Evolutionary conservation across 2,113 vertebrate genomes (phyloP).

Genomic region (Malurus alboscapulatus): DNA sequence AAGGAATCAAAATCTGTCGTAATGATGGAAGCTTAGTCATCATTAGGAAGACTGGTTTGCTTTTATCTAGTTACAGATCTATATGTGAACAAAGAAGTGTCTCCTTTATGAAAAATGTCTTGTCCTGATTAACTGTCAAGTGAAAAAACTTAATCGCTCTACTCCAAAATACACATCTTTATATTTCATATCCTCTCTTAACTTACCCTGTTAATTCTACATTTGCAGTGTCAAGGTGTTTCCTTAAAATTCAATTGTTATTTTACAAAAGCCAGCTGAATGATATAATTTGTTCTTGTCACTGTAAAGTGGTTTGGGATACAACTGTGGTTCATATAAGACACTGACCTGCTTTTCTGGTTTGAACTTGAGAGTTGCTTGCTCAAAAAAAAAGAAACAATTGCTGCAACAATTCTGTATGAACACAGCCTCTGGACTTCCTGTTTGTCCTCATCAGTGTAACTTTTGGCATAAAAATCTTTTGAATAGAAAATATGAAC

Average conservation of each 20-base stretch:
- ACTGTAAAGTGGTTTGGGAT: not conserved
- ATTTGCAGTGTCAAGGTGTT: not conserved
- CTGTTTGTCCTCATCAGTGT: not conserved
- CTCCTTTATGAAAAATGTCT: not conserved
- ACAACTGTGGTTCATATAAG: not conserved
- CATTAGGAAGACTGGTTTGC: not conserved
- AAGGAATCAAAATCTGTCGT: not conserved
- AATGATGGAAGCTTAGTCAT: not conserved
- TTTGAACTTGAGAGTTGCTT: not conserved
- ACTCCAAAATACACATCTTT: not conserved
- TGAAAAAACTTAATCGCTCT: not conserved
- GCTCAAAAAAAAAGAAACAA: not conserved
- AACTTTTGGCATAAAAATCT: not conserved
- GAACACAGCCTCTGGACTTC: not conserved
- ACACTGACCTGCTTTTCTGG: not conserved
- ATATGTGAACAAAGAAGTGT: not conserved
- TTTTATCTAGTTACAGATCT: not conserved
- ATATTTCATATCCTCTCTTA: not conserved
- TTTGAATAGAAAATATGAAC: slow-evolving; percentile 8
- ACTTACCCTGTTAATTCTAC: not conserved
- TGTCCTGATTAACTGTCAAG: not conserved
- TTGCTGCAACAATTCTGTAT: not conserved
- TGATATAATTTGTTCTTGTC: not conserved
- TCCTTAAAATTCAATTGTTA: not conserved
- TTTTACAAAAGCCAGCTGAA: not conserved